A percentile compares a stretch with the other conserved stretches of the same genome.
These are phyloP conservation scores for Drosophila tanythrix DNA, from an alignment of 2,888 invertebrate genomes.

Conservation along the genomic window DNA sequence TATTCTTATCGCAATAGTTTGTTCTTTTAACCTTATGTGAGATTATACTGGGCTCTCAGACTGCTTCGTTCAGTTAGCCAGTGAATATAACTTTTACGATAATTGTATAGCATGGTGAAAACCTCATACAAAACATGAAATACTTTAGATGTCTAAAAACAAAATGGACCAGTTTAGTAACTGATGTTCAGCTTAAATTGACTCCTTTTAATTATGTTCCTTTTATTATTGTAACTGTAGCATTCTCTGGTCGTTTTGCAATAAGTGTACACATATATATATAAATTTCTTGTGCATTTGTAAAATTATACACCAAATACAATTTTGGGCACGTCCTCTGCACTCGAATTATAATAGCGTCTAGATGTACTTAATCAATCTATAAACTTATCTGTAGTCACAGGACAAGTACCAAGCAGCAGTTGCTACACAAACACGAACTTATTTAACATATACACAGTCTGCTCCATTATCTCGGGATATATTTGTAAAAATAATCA, in stretches of 20 bases:
- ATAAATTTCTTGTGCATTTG: slow-evolving; percentile 55
- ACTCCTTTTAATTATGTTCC: slow-evolving; percentile 1
- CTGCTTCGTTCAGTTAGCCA: neutral
- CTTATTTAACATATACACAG: slow-evolving; percentile 3
- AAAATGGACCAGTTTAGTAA: neutral
- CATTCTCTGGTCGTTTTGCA: slow-evolving; percentile 18
- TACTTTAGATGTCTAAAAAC: neutral
- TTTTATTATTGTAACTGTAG: neutral
- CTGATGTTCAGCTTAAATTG: slow-evolving; percentile 1
- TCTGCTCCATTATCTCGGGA: slow-evolving; percentile 22
- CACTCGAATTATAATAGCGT: slow-evolving; percentile 15
- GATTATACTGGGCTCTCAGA: neutral
- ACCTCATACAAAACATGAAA: neutral
- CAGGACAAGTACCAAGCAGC: neutral
- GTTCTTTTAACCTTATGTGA: neutral
- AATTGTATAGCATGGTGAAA: neutral
- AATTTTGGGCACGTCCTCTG: slow-evolving; percentile 41
- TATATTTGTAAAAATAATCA: slow-evolving; percentile 16
- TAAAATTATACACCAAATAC: slow-evolving; percentile 48
- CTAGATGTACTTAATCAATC: slow-evolving; percentile 52
- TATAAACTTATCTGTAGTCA: slow-evolving; percentile 26
- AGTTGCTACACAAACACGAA: slow-evolving; percentile 1
- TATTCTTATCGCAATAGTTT: slow-evolving; percentile 6
- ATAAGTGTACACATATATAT: slow-evolving; percentile 17
- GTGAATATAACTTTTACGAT: slow-evolving; percentile 1